Evolutionary conservation across 2,797 vertebrate genomes (phyloP).

Genomic region (Sylvilagus floridanus): DNA sequence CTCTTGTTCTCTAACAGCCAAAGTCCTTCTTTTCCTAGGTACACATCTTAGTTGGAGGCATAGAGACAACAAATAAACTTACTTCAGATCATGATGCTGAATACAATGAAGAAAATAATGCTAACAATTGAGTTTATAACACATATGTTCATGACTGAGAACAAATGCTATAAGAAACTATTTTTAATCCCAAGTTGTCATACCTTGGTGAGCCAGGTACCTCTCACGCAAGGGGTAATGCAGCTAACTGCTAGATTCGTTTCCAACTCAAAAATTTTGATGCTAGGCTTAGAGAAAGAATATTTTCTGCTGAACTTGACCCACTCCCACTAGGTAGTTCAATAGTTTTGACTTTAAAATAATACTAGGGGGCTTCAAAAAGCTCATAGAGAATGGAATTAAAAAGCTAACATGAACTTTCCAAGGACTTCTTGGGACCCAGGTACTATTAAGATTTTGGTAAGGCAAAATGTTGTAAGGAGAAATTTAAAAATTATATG

Average conservation of each 20-base stretch:
- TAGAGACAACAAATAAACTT: neutral
- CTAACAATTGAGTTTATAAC: neutral
- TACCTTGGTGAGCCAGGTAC: neutral
- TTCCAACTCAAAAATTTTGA: conserved; percentile 21
- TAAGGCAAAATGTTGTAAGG: neutral
- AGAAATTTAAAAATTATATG: neutral
- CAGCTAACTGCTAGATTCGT: neutral
- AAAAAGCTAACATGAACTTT: too few relatives aligned
- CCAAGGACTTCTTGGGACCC: neutral
- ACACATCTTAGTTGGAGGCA: neutral
- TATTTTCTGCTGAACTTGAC: conserved; percentile 11
- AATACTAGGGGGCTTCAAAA: neutral
- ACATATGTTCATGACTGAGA: neutral
- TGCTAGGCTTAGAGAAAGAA: neutral
- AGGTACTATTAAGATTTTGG: conserved; percentile 39
- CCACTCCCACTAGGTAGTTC: conserved; percentile 9
- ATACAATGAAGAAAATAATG: neutral
- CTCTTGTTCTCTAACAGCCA: neutral
- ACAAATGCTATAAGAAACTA: conserved; percentile 2
- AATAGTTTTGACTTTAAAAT: conserved; percentile 16
- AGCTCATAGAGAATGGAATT: too few relatives aligned
- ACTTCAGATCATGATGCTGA: neutral
- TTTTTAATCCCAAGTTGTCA: conserved; percentile 9
- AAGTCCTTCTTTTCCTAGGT: neutral
- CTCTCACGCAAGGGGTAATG: neutral